Percentiles rank a stretch among this genome's conserved stretches.
Conservation (phyloP, 35 echinoderm and acorn worm species). For the Apostichopus japonicus region DNA sequence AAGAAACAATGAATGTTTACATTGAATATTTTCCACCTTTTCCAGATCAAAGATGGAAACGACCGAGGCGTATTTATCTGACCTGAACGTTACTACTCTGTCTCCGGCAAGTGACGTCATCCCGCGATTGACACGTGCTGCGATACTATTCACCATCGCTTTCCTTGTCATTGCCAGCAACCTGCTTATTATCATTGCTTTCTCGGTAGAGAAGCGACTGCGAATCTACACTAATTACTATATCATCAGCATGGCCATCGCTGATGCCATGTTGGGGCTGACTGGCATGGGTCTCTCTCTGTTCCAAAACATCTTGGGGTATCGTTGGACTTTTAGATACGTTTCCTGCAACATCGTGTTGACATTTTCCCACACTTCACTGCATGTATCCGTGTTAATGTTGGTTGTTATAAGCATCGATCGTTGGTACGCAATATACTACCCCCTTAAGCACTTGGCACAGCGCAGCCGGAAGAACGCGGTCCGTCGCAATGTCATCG, state of each 20-base stretch:
- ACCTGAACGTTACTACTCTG: no score
- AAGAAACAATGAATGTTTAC: no score
- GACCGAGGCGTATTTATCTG: no score
- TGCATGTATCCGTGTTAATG: slow-evolving; percentile 14
- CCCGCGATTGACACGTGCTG: neutral
- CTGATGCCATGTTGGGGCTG: slow-evolving; percentile 63
- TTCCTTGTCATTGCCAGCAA: slow-evolving; percentile 48
- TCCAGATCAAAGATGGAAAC: no score
- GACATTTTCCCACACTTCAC: neutral
- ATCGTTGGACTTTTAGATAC: neutral
- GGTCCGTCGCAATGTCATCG: neutral
- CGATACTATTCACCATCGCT: neutral
- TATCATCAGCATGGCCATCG: slow-evolving; percentile 71
- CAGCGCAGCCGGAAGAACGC: slow-evolving; percentile 6
- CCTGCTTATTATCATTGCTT: slow-evolving; percentile 57
- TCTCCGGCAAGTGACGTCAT: no score
- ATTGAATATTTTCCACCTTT: no score
- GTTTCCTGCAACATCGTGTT: neutral
- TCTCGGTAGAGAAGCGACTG: slow-evolving; percentile 47
- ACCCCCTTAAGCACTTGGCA: neutral
- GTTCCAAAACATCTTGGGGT: neutral
- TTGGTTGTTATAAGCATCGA: neutral
- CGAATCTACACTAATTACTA: slow-evolving; percentile 66
- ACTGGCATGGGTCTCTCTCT: slow-evolving; percentile 60
- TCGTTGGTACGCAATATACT: slow-evolving; percentile 12